Conservation (phyloP, 2,888 invertebrate genomes). For the Abrostola triplasia region DNA sequence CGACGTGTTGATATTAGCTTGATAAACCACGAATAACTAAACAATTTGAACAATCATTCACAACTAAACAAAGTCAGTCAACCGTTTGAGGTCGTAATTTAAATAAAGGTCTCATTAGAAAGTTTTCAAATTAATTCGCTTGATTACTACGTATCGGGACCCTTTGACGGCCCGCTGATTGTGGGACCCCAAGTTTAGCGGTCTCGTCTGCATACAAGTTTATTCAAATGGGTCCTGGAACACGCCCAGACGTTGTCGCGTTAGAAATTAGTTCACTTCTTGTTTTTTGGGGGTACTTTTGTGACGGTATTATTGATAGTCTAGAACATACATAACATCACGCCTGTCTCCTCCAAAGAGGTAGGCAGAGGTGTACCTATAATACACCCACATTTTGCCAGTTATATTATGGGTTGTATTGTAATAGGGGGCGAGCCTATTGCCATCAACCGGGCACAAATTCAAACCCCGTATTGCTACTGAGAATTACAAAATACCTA, state of each 20-base stretch:
- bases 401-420: no score
- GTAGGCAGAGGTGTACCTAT: no score
- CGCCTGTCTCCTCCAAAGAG: no score
- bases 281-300: slow-evolving; percentile 17
- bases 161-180: slow-evolving; percentile 30
- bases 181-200: slow-evolving; percentile 29
- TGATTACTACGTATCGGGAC: slow-evolving; percentile 15
- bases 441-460: no score
- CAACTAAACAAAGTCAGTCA: slow-evolving; percentile 4
- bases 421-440: no score
- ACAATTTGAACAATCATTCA: neutral
- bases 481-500: no score
- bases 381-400: no score
- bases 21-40: neutral
- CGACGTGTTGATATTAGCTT: neutral
- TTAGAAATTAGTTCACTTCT: slow-evolving; percentile 46
- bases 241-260: slow-evolving; percentile 47
- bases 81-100: neutral
- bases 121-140: slow-evolving; percentile 34
- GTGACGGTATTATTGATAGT: neutral
- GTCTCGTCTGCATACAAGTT: slow-evolving; percentile 43
- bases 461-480: no score
- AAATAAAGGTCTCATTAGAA: slow-evolving; percentile 3
- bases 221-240: slow-evolving; percentile 45
- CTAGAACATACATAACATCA: no score